phyloP scores from a whole-genome alignment of 2,888 invertebrate species.

The Macrosiphum euphorbiae region DNA sequence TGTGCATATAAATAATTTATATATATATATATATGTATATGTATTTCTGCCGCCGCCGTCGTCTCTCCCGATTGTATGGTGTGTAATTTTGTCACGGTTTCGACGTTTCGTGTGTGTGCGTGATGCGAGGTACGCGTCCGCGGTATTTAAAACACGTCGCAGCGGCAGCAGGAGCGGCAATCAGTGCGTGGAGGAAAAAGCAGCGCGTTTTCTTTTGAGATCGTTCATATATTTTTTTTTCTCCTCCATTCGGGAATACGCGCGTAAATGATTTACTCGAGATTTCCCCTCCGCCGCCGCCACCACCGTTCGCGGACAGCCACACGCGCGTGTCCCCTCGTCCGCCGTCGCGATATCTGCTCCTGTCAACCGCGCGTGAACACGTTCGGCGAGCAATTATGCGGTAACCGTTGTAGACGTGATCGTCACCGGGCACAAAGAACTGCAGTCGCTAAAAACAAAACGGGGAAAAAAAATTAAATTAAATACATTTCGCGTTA shows the following conservation, averaged over 20 bases:
- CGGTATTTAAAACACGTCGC: constrained; percentile 61
- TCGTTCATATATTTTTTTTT: constrained; percentile 28
- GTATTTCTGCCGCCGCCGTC: not conserved
- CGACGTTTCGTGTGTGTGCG: not conserved
- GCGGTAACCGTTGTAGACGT: not conserved
- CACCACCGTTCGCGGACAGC: not conserved
- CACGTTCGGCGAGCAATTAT: constrained; percentile 49
- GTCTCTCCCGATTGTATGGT: constrained; percentile 44
- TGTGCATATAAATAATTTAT: not conserved
- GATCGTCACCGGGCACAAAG: not conserved
- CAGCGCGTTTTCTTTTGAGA: constrained; percentile 45
- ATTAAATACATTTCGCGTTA: not conserved
- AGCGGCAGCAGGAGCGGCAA: constrained; percentile 43
- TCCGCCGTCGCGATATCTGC: constrained; percentile 14
- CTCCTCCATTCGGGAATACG: not conserved
- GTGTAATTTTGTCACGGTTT: constrained; percentile 62
- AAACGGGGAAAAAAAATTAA: constrained; percentile 13
- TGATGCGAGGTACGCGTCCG: constrained; percentile 13
- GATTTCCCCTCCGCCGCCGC: not conserved
- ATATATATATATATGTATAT: not conserved
- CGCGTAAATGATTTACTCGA: constrained; percentile 53
- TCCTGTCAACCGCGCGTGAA: constrained; percentile 46
- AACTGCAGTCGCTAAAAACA: not conserved
- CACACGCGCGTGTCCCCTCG: not conserved
- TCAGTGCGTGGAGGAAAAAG: constrained; percentile 62